Evolutionary conservation across 2,113 vertebrate genomes (phyloP).

Genomic region (Maccullochella peelii): DNA sequence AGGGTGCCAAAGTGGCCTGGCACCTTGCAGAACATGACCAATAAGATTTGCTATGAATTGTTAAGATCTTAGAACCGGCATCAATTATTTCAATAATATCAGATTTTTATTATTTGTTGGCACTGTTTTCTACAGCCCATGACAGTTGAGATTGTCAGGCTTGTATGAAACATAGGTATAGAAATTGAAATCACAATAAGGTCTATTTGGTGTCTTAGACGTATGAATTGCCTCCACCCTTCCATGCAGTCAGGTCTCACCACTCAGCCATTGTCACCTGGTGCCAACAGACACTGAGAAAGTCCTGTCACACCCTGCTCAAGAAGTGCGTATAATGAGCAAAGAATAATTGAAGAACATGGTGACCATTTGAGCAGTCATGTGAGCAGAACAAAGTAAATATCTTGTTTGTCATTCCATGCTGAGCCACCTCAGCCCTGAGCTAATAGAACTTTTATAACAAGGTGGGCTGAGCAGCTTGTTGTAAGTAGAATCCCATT

Average conservation of each 20-base stretch:
- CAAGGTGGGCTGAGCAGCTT: not conserved
- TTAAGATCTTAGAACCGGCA: too few relatives aligned
- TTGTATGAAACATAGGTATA: not conserved
- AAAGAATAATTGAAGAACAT: not conserved
- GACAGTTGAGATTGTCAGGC: too few relatives aligned
- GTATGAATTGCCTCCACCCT: not conserved
- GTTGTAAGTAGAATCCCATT: not conserved
- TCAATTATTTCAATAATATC: not conserved
- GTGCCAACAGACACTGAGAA: conserved; percentile 2
- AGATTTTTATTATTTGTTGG: too few relatives aligned
- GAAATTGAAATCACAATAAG: not conserved
- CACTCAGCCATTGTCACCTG: not conserved
- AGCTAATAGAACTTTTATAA: not conserved
- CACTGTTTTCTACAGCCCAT: too few relatives aligned
- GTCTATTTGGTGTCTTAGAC: not conserved
- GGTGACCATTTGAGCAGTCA: not conserved
- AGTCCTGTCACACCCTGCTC: conserved; percentile 7
- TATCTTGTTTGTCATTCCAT: not conserved
- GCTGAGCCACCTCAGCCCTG: not conserved
- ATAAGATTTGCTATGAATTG: too few relatives aligned
- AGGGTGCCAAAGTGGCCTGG: too few relatives aligned
- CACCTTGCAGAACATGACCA: too few relatives aligned
- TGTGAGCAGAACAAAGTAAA: not conserved
- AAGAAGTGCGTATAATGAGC: not conserved
- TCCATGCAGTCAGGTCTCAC: conserved; percentile 12